Evolutionary conservation across 2,113 vertebrate genomes (phyloP).

Genomic region (Ochotona princeps): DNA sequence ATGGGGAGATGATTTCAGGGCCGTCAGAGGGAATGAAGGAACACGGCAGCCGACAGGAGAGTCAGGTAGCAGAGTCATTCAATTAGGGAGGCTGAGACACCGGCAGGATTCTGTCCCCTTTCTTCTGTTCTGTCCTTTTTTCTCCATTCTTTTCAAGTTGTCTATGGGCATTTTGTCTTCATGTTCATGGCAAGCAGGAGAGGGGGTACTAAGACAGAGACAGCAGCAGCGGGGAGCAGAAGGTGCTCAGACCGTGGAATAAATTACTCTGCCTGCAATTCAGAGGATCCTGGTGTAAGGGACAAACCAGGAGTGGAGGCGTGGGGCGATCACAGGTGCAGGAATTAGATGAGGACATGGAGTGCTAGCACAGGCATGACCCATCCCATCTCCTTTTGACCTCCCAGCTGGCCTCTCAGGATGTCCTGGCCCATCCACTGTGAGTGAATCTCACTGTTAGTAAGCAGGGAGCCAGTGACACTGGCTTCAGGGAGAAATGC

Average conservation of each 20-base stretch:
- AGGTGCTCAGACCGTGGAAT: conserved; percentile 7
- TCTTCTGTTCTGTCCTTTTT: background rate
- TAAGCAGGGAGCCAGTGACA: background rate
- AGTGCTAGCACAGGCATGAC: rapidly evolving
- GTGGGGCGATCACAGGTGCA: rapidly evolving
- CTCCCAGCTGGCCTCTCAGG: background rate
- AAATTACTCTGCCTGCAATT: conserved; percentile 37
- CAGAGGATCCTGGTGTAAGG: background rate
- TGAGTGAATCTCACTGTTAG: background rate
- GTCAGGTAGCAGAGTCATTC: conserved; percentile 77
- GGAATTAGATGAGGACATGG: background rate
- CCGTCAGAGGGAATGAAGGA: conserved; percentile 76
- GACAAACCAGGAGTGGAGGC: background rate
- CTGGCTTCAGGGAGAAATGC: background rate
- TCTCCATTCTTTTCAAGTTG: conserved; percentile 53
- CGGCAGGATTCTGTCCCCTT: background rate
- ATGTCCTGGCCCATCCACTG: background rate
- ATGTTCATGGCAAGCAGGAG: conserved; percentile 66
- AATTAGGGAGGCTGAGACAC: conserved; percentile 74
- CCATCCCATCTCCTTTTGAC: background rate
- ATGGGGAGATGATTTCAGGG: conserved; percentile 63
- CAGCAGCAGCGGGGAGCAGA: conserved; percentile 26
- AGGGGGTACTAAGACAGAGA: background rate
- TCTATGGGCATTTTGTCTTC: conserved; percentile 79
- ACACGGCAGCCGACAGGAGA: conserved; percentile 78